Evolutionary conservation across 2,797 vertebrate genomes (phyloP).

Genomic region (Hafferia zeledoni): DNA sequence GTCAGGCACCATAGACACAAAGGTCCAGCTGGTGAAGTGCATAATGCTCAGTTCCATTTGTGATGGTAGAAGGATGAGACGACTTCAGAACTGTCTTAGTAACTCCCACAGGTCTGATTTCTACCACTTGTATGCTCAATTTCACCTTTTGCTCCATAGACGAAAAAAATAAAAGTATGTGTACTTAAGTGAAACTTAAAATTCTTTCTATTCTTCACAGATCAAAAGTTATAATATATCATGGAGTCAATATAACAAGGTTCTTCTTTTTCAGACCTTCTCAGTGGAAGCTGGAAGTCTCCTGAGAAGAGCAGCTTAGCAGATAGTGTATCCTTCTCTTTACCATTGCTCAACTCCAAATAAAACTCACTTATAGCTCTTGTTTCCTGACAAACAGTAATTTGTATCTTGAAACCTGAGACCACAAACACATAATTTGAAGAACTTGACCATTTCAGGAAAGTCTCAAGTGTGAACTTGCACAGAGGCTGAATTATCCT

Average conservation of each 20-base stretch:
- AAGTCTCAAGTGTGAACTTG: background rate
- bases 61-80: background rate
- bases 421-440: background rate
- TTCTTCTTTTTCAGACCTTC: background rate
- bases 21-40: background rate
- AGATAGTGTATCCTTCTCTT: background rate
- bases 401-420: conserved; percentile 28
- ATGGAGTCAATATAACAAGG: background rate
- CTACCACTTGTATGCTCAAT: background rate
- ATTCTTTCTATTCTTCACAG: background rate
- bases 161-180: background rate
- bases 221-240: background rate
- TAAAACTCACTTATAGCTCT: conserved; percentile 1
- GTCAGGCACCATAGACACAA: background rate
- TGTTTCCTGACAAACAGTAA: background rate
- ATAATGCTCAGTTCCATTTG: background rate
- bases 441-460: conserved; percentile 1
- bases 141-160: background rate
- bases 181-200: background rate
- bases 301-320: background rate
- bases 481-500: conserved; percentile 33
- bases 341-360: background rate
- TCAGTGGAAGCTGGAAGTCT: background rate
- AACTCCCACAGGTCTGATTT: background rate
- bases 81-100: background rate